Conservation (phyloP, 2,888 invertebrate genomes). For the Meghimatium bilineatum region DNA sequence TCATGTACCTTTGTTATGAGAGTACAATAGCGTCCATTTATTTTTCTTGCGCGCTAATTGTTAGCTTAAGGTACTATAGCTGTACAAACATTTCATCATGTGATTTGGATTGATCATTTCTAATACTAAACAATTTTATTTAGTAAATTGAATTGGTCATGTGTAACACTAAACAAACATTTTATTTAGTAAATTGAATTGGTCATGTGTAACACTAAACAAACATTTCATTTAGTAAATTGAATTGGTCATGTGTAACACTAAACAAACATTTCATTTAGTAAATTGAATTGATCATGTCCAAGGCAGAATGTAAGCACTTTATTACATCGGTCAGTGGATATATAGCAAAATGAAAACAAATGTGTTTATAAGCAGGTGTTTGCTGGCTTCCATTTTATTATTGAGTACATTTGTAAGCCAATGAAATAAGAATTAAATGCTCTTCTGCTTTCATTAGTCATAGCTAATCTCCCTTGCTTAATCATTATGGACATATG, state of each 20-base stretch:
- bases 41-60: slow-evolving; percentile 15
- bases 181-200: no score
- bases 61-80: not conserved
- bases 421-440: not conserved
- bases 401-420: not conserved
- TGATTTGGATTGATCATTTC: no score
- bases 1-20: not conserved
- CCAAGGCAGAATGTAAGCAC: not conserved
- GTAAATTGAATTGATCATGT: not conserved
- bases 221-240: not conserved
- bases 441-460: not conserved
- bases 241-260: not conserved
- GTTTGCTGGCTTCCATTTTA: not conserved
- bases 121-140: no score
- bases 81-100: not conserved
- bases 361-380: not conserved
- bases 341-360: no score
- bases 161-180: no score
- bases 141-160: no score
- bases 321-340: not conserved
- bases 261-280: no score
- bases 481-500: not conserved
- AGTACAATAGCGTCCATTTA: not conserved
- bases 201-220: not conserved
- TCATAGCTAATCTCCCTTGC: not conserved